These are phyloP conservation scores for Chloroceryle aenea DNA, from an alignment of 2,113 vertebrate species.

Conservation along the genomic window DNA sequence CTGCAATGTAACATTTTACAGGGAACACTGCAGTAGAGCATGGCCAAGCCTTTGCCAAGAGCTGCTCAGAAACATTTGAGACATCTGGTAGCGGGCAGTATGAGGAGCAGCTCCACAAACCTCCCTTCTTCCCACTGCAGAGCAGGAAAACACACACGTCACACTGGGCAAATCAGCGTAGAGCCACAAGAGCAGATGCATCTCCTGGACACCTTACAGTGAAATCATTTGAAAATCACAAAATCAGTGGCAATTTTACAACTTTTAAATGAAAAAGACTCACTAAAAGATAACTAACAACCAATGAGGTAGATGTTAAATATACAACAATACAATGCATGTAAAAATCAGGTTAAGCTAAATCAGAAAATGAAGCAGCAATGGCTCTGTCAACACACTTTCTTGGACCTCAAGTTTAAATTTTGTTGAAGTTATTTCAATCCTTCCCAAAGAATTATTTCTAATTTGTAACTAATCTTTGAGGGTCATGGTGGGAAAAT, in stretches of 20 bases:
- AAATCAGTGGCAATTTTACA: background rate
- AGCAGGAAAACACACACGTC: background rate
- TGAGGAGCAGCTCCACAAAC: background rate
- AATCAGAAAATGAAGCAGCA: background rate
- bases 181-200: background rate
- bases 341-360: background rate
- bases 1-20: background rate
- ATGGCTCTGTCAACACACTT: background rate
- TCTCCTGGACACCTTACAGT: background rate
- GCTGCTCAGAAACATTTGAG: background rate
- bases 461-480: background rate
- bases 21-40: background rate
- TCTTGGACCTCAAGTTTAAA: background rate
- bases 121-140: background rate
- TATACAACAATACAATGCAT: background rate
- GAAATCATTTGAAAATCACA: background rate
- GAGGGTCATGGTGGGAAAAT: background rate
- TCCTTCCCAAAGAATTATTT: background rate
- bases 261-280: conserved; percentile 1
- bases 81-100: background rate
- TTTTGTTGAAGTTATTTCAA: background rate
- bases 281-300: background rate
- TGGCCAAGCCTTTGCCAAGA: background rate
- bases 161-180: background rate
- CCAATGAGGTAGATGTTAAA: background rate